phyloP scores from a whole-genome alignment of 1,140 invertebrate species.

The Pteromalus puparum region DNA sequence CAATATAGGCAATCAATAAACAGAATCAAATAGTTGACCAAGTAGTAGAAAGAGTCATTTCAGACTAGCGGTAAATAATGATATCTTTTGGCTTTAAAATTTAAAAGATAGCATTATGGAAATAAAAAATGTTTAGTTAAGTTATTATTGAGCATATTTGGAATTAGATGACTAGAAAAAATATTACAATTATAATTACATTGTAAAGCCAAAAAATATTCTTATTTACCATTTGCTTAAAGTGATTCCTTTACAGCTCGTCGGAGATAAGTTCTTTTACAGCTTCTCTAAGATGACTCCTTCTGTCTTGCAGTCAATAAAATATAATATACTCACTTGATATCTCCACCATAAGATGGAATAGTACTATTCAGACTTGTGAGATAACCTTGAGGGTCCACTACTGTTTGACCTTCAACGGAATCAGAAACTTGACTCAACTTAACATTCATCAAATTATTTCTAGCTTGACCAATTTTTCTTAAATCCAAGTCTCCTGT shows the following conservation, averaged over 20 bases:
- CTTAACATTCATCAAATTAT: conserved; percentile 99
- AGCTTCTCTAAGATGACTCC: too few relatives aligned
- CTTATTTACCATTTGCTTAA: too few relatives aligned
- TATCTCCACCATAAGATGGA: conserved; percentile 97
- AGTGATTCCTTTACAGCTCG: too few relatives aligned
- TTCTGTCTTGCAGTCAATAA: background rate
- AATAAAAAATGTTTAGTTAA: background rate
- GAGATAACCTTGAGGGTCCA: conserved; percentile 99
- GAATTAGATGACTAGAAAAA: too few relatives aligned
- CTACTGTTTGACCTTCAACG: conserved; percentile 98
- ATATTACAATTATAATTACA: too few relatives aligned
- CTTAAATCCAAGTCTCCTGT: conserved; percentile 96
- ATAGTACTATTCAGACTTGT: conserved; percentile 99
- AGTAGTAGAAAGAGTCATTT: too few relatives aligned
- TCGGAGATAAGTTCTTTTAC: too few relatives aligned
- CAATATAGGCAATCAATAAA: too few relatives aligned
- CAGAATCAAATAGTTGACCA: too few relatives aligned
- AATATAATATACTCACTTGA: conserved; percentile 85
- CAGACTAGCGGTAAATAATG: background rate
- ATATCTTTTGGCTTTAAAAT: conserved; percentile 75
- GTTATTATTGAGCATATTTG: background rate
- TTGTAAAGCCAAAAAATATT: too few relatives aligned
- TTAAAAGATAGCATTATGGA: background rate
- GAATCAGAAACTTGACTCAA: conserved; percentile 99
- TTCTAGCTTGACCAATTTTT: conserved; percentile 99